Evolutionary conservation across 1,140 invertebrate genomes (phyloP).

Genomic region (Neuroterus valhalla): DNA sequence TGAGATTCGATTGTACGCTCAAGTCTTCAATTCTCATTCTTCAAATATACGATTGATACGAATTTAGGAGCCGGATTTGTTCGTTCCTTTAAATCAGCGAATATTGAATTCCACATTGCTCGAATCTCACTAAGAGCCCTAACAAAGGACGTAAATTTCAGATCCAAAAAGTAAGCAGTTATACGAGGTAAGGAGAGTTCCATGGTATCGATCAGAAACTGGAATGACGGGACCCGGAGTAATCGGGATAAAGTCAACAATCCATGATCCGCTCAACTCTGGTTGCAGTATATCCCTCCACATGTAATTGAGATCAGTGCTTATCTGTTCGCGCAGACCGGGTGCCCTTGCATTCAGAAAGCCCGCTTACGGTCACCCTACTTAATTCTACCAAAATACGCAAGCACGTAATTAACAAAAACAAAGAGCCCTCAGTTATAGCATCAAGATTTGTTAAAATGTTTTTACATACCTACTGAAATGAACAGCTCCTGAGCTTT

Average conservation of each 20-base stretch:
- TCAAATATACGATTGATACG: too few species aligned
- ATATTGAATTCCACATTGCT: too few species aligned
- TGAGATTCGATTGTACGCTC: too few species aligned
- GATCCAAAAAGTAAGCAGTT: constrained; percentile 10
- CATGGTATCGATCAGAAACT: constrained; percentile 36
- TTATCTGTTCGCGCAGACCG: constrained; percentile 69
- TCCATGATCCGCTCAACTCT: constrained; percentile 70
- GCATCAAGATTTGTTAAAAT: neutral
- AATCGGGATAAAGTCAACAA: constrained; percentile 70
- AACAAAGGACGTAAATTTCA: neutral
- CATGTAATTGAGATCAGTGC: constrained; percentile 73
- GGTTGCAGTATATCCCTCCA: constrained; percentile 47
- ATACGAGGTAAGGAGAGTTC: neutral
- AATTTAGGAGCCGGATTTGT: too few species aligned
- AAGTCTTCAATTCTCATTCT: too few species aligned
- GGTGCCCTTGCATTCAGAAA: constrained; percentile 46
- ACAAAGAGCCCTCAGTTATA: constrained; percentile 5
- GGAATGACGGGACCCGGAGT: constrained; percentile 40
- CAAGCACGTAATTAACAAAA: constrained; percentile 42
- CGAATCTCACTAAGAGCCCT: too few species aligned
- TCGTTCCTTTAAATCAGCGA: too few species aligned
- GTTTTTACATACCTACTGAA: neutral
- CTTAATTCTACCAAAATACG: constrained; percentile 51
- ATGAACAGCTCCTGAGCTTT: neutral
- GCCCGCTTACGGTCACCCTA: constrained; percentile 35